Conservation (phyloP, 2,113 vertebrate genomes). For the Globicephala melas region DNA sequence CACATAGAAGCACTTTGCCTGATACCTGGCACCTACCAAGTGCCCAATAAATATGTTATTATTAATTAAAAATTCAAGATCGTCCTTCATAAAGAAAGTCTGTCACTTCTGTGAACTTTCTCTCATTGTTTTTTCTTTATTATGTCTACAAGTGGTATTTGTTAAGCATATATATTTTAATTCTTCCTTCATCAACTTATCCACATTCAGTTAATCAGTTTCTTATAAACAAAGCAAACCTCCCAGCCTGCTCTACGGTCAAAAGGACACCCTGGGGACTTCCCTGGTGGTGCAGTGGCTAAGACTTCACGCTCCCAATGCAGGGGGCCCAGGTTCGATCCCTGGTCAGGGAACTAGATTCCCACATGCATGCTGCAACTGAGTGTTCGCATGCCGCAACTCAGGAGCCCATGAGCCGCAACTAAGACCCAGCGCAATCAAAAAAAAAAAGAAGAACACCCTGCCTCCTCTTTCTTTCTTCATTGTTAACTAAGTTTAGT, state of each 20-base stretch:
- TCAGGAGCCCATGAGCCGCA: no score
- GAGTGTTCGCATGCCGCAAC: no score
- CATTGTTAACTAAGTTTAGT: neutral
- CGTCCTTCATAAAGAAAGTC: neutral
- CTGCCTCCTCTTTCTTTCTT: neutral
- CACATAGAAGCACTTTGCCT: neutral
- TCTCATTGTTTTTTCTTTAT: neutral
- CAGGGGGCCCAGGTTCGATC: no score
- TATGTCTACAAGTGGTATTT: neutral
- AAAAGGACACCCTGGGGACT: neutral
- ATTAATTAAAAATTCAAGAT: neutral
- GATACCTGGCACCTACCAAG: neutral
- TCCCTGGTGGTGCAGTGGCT: no score
- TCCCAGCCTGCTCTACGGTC: neutral
- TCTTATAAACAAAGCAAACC: neutral
- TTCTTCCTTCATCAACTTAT: neutral
- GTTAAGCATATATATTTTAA: neutral
- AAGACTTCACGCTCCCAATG: no score
- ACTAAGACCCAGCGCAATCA: no score
- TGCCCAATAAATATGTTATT: neutral
- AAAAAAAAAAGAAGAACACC: no score
- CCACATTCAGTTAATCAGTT: neutral
- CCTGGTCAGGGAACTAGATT: no score
- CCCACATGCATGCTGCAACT: no score
- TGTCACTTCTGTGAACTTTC: neutral